Percentiles rank a stretch among this genome's conserved stretches.
Evolutionary conservation across 1,140 invertebrate species (phyloP).

Genomic region (Zaprionus gabonicus): DNA sequence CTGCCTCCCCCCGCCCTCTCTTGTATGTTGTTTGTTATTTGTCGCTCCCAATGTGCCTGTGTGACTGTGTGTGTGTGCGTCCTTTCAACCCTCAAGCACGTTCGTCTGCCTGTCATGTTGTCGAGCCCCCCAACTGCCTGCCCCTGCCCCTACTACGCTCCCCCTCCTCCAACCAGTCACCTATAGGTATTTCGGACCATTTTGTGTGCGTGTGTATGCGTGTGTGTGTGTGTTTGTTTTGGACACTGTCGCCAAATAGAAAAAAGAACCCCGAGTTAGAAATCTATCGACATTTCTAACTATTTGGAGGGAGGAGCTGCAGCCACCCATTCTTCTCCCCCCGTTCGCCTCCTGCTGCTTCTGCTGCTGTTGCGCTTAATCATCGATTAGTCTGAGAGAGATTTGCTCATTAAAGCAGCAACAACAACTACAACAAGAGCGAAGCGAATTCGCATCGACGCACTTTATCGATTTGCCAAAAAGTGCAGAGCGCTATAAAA

Average conservation of each 20-base stretch:
- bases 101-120: conserved; percentile 62
- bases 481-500: conserved; percentile 48
- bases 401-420: conserved; percentile 35
- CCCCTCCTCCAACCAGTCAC: not conserved
- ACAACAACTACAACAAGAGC: not conserved
- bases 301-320: not conserved
- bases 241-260: conserved; percentile 75
- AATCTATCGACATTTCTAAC: conserved; percentile 28
- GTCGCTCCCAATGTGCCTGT: conserved; percentile 61
- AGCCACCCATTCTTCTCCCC: not conserved
- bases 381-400: conserved; percentile 36
- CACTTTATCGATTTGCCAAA: conserved; percentile 52
- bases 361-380: conserved; percentile 24
- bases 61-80: conserved; percentile 34
- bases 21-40: conserved; percentile 74
- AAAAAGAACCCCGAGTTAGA: conserved; percentile 39
- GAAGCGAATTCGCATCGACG: conserved; percentile 21
- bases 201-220: conserved; percentile 58
- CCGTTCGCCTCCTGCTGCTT: not conserved
- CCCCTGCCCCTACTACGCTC: not conserved
- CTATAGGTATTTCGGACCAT: conserved; percentile 63
- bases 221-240: conserved; percentile 55
- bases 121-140: conserved; percentile 4
- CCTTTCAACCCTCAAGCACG: conserved; percentile 76
- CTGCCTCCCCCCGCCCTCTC: not conserved